Percentiles rank a stretch among this genome's conserved stretches.
phyloP scores from a whole-genome alignment of 2,888 invertebrate genomes.

The Drosophila mimetica region DNA sequence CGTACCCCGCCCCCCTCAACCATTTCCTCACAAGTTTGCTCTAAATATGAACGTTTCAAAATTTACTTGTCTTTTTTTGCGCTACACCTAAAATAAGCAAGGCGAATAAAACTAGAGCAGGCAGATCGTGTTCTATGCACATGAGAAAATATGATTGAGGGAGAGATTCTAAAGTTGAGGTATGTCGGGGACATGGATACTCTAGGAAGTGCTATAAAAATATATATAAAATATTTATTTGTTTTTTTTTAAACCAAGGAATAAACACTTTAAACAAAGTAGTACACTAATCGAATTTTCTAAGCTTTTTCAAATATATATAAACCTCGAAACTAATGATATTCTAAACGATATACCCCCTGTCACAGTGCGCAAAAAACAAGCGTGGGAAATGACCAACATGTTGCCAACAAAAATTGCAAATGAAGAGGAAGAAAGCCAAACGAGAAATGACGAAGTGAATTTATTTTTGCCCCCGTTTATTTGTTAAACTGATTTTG shows the following conservation, averaged over 20 bases:
- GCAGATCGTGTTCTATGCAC: conserved; percentile 55
- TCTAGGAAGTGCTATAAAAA: too few relatives aligned
- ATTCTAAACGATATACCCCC: background rate
- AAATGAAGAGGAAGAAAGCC: conserved; percentile 12
- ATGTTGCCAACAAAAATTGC: conserved; percentile 59
- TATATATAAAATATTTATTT: too few relatives aligned
- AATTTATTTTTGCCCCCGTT: conserved; percentile 59
- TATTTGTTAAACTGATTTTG: conserved; percentile 7
- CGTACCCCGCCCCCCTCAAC: background rate
- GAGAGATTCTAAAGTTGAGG: conserved; percentile 19
- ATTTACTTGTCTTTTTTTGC: conserved; percentile 29
- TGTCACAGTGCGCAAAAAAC: conserved; percentile 20
- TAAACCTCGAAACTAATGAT: too few relatives aligned
- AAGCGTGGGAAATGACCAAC: conserved; percentile 69
- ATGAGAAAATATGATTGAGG: conserved; percentile 56
- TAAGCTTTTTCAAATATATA: background rate
- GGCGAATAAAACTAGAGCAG: conserved; percentile 68
- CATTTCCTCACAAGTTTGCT: conserved; percentile 31
- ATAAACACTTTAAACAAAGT: background rate
- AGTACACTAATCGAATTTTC: background rate
- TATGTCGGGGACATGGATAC: conserved; percentile 2
- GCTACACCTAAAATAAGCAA: conserved; percentile 65
- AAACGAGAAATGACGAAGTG: conserved; percentile 57
- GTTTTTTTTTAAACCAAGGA: too few relatives aligned
- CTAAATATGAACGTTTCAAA: conserved; percentile 45